Conservation (phyloP, 2,888 invertebrate species). For the Hedya salicella region DNA sequence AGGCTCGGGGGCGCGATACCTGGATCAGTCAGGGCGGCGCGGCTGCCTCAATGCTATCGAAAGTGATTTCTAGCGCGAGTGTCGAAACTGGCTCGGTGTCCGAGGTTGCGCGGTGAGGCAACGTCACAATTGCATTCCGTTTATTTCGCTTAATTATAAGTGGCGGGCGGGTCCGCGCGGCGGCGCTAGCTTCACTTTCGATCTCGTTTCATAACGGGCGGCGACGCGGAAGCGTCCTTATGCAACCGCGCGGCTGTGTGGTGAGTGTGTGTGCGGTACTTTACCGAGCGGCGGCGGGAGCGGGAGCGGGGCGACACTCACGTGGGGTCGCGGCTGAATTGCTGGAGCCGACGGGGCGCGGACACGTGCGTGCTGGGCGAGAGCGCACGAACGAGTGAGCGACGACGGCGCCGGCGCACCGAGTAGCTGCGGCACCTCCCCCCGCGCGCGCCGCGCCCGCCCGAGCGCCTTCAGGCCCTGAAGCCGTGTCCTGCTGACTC, state of each 20-base stretch:
- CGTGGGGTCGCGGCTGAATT: conserved; percentile 39
- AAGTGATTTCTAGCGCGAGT: conserved; percentile 62
- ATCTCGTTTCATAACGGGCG: conserved; percentile 40
- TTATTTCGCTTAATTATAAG: conserved; percentile 50
- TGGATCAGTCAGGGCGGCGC: conserved; percentile 6
- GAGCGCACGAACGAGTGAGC: conserved; percentile 71
- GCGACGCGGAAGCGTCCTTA: conserved; percentile 34
- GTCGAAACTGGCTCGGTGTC: conserved; percentile 64
- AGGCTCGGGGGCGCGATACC: conserved; percentile 8
- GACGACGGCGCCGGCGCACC: conserved; percentile 50
- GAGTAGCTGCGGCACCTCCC: conserved; percentile 34
- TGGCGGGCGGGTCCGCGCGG: conserved; percentile 23
- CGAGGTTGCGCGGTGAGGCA: conserved; percentile 56
- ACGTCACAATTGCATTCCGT: conserved; percentile 54
- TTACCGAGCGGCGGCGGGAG: conserved; percentile 59
- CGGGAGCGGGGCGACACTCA: conserved; percentile 52
- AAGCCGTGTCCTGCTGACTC: conserved; percentile 35
- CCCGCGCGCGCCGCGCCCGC: conserved; percentile 34
- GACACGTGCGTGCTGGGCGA: conserved; percentile 67
- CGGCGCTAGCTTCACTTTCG: conserved; percentile 44
- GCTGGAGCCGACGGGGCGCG: conserved; percentile 46
- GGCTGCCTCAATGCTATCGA: conserved; percentile 62
- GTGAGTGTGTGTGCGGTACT: conserved; percentile 60
- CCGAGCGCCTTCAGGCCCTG: conserved; percentile 47
- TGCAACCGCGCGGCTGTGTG: conserved; percentile 36